Evolutionary conservation across 2,888 invertebrate species (phyloP).

Genomic region (Prosopocoilus inquinatus): DNA sequence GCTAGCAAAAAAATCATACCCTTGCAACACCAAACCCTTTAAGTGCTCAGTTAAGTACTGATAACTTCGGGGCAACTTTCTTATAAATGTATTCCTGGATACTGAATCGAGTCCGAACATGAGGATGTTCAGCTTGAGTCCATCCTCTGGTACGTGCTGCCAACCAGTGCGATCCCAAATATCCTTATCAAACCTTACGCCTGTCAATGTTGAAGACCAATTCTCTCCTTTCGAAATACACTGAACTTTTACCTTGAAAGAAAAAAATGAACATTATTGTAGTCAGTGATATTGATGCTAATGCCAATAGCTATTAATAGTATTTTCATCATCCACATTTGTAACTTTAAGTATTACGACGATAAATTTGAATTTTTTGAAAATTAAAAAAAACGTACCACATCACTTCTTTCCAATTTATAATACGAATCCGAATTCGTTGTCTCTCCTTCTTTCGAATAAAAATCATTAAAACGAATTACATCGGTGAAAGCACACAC

Average conservation of each 20-base stretch:
- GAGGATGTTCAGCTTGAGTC: conserved; percentile 66
- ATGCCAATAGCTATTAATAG: too few relatives aligned
- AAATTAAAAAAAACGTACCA: conserved; percentile 41
- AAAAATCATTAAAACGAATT: conserved; percentile 64
- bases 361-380: background rate
- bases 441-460: conserved; percentile 55
- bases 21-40: conserved; percentile 64
- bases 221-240: conserved; percentile 57
- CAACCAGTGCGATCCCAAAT: conserved; percentile 51
- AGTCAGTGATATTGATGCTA: background rate
- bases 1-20: conserved; percentile 47
- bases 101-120: conserved; percentile 90
- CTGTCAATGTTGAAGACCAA: conserved; percentile 69
- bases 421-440: conserved; percentile 58
- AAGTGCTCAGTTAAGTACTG: conserved; percentile 63
- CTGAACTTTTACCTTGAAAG: conserved; percentile 58
- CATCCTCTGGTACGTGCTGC: conserved; percentile 51
- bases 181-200: conserved; percentile 55
- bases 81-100: conserved; percentile 76
- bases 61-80: conserved; percentile 75
- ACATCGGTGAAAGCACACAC: conserved; percentile 68
- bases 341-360: too few relatives aligned
- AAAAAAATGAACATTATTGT: background rate
- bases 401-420: conserved; percentile 65
- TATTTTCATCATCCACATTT: too few relatives aligned